Evolutionary conservation across 1,140 invertebrate genomes (phyloP).

Genomic region (Apolygus lucorum): DNA sequence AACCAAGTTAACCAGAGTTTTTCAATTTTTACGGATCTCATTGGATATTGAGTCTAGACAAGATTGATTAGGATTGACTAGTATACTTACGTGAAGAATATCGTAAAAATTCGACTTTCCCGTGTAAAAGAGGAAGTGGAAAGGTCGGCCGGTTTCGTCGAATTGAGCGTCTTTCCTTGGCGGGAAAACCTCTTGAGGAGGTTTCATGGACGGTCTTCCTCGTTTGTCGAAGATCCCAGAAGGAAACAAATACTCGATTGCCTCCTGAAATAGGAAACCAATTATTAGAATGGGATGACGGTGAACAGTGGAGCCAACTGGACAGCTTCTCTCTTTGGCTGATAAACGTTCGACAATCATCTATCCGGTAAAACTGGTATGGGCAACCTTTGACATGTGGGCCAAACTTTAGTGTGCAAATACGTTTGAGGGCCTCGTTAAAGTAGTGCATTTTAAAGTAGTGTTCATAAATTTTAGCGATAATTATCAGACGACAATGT

Average conservation of each 20-base stretch:
- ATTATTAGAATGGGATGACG: constrained; percentile 27
- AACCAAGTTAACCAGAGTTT: too few relatives aligned
- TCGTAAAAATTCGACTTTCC: constrained; percentile 72
- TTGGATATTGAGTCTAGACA: too few relatives aligned
- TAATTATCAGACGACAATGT: too few relatives aligned
- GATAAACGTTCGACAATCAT: background rate
- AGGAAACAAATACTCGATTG: constrained; percentile 86
- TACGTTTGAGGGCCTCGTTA: too few relatives aligned
- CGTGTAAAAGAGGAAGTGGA: constrained; percentile 85
- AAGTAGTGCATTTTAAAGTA: too few relatives aligned
- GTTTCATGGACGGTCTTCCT: constrained; percentile 78
- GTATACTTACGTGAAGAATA: constrained; percentile 69
- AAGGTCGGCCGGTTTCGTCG: constrained; percentile 76
- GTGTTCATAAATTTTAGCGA: too few relatives aligned
- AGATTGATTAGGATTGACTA: too few relatives aligned
- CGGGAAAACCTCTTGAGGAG: constrained; percentile 78
- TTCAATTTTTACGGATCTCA: too few relatives aligned
- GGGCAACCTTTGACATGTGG: too few relatives aligned
- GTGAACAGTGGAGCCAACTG: too few relatives aligned
- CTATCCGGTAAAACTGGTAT: constrained; percentile 1
- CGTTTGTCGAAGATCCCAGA: constrained; percentile 73
- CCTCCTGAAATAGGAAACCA: constrained; percentile 56
- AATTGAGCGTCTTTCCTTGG: constrained; percentile 79
- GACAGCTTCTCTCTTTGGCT: background rate
- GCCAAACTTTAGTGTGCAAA: too few relatives aligned